Percentiles rank a stretch among this genome's conserved stretches.
phyloP scores from a whole-genome alignment of 2,113 vertebrate species.

The Rhipidura dahli region DNA sequence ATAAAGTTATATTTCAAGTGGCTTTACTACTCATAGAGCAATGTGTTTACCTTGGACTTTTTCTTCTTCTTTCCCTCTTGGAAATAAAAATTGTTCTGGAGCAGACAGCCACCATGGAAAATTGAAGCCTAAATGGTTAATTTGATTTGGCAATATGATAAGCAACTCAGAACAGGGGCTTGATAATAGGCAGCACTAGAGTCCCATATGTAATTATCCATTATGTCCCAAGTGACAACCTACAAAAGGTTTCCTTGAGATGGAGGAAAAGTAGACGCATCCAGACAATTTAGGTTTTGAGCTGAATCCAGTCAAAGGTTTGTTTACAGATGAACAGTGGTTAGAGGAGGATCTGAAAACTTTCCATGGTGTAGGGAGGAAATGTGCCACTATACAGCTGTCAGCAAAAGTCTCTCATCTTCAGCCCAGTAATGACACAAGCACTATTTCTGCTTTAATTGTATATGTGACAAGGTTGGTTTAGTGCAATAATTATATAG shows the following conservation, averaged over 20 bases:
- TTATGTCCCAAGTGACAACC: not conserved
- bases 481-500: not conserved
- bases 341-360: not conserved
- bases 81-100: not conserved
- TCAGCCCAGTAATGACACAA: not conserved
- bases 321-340: not conserved
- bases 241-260: not conserved
- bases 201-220: not conserved
- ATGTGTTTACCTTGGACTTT: not conserved
- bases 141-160: not conserved
- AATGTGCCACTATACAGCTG: not conserved
- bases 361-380: not conserved
- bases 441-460: slow-evolving; percentile 27
- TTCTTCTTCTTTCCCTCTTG: not conserved
- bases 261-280: not conserved
- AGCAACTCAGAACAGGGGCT: not conserved
- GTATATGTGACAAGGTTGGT: not conserved
- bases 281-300: not conserved
- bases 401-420: slow-evolving; percentile 9
- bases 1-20: not conserved
- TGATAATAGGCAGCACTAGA: not conserved
- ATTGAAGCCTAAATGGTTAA: not conserved
- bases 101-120: not conserved
- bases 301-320: not conserved
- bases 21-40: not conserved